Conservation (phyloP, 2,888 invertebrate species). For the Harpagoxenus sublaevis region DNA sequence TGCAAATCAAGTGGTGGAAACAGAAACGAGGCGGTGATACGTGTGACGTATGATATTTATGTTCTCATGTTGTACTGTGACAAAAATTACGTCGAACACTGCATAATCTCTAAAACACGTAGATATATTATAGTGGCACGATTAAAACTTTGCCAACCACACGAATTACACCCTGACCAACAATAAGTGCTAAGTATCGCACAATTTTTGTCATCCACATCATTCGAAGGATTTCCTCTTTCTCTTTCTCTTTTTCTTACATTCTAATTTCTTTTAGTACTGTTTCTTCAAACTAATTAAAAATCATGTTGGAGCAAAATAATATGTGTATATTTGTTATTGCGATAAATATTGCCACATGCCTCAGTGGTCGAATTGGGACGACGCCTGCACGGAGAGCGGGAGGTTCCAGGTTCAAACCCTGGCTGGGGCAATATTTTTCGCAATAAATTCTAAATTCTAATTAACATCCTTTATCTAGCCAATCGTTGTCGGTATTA, state of each 20-base stretch:
- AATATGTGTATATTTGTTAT: too few species aligned
- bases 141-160: neutral
- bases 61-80: neutral
- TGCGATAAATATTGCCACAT: too few species aligned
- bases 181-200: neutral
- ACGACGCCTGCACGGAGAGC: too few species aligned
- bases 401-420: too few species aligned
- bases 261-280: neutral
- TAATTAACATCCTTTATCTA: too few species aligned
- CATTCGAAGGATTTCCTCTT: neutral
- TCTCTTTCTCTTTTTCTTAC: neutral
- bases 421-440: too few species aligned
- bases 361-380: too few species aligned
- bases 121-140: too few species aligned
- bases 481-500: too few species aligned
- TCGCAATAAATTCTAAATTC: too few species aligned
- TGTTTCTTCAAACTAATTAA: neutral
- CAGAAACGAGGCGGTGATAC: constrained; percentile 90
- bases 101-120: neutral
- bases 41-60: constrained; percentile 87
- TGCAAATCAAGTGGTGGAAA: constrained; percentile 94
- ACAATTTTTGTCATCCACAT: neutral
- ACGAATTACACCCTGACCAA: neutral
- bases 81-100: neutral
- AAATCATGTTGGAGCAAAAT: too few species aligned